Evolutionary conservation across 2,888 invertebrate genomes (phyloP).

Genomic region (Coenonympha arcania): DNA sequence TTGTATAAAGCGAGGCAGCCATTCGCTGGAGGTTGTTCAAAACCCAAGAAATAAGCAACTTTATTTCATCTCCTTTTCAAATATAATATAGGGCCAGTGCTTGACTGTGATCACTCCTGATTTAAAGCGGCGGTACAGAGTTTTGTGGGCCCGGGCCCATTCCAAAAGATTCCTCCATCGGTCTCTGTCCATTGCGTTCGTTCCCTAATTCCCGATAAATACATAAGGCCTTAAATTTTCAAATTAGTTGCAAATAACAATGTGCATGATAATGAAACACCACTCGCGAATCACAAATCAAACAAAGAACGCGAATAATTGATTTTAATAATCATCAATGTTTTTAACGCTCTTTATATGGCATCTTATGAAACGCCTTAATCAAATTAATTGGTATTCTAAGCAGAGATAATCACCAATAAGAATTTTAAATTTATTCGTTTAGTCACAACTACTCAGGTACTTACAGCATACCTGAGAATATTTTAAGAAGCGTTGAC

Average conservation of each 20-base stretch:
- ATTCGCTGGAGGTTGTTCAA: constrained; percentile 24
- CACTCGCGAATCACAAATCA: not conserved
- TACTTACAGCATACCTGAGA: not conserved
- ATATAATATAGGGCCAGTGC: too few relatives aligned
- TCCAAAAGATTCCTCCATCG: too few relatives aligned
- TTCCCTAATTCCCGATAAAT: too few relatives aligned
- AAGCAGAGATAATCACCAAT: constrained; percentile 1
- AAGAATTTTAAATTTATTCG: not conserved
- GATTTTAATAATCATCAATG: not conserved
- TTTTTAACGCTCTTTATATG: constrained; percentile 1
- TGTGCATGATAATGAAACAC: not conserved
- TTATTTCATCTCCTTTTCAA: too few relatives aligned
- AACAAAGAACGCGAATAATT: not conserved
- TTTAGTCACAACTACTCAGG: not conserved
- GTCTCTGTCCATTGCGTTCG: too few relatives aligned
- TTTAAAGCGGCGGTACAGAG: too few relatives aligned
- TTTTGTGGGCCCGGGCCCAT: too few relatives aligned
- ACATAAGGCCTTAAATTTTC: not conserved
- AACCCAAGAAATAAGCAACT: not conserved
- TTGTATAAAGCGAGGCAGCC: constrained; percentile 12
- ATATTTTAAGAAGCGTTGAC: constrained; percentile 1
- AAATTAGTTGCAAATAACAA: not conserved
- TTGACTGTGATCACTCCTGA: too few relatives aligned
- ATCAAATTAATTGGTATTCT: constrained; percentile 4
- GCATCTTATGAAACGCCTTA: constrained; percentile 1